Evolutionary conservation across 2,797 vertebrate species (phyloP).

Genomic region (Arnoldichthys spilopterus): DNA sequence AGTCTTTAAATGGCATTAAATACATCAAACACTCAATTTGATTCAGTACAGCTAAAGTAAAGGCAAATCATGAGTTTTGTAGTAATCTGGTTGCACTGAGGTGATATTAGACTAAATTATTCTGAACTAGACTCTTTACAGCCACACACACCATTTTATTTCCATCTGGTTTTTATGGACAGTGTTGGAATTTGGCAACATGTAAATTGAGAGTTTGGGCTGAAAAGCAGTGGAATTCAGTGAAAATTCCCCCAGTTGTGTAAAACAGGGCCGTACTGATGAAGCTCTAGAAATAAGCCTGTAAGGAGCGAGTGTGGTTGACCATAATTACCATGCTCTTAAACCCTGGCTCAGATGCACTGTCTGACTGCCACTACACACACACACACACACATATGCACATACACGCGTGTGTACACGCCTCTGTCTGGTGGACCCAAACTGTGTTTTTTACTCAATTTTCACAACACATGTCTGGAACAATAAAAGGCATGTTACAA

Average conservation of each 20-base stretch:
- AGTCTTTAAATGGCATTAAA: background rate
- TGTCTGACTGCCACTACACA: constrained; percentile 70
- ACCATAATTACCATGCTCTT: constrained; percentile 82
- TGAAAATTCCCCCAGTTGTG: constrained; percentile 57
- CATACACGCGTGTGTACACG: constrained; percentile 56
- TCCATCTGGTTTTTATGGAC: constrained; percentile 22
- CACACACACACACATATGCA: constrained; percentile 57
- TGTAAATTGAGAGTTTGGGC: constrained; percentile 65
- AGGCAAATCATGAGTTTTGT: background rate
- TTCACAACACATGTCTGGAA: constrained; percentile 67
- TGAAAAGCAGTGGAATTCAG: constrained; percentile 67
- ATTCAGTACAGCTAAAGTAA: background rate
- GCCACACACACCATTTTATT: background rate
- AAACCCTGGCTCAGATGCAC: constrained; percentile 71
- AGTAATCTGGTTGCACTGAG: background rate
- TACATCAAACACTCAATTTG: background rate
- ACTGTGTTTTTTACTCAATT: constrained; percentile 67
- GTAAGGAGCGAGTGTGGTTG: constrained; percentile 76
- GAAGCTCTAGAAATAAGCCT: constrained; percentile 80
- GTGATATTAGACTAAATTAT: background rate
- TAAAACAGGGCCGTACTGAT: constrained; percentile 70
- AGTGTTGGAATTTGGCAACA: constrained; percentile 38
- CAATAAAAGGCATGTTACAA: constrained; percentile 65
- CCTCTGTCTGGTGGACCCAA: constrained; percentile 66
- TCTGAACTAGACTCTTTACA: background rate